Conservation (phyloP, 2,113 vertebrate species). For the Eonycteris spelaea region DNA sequence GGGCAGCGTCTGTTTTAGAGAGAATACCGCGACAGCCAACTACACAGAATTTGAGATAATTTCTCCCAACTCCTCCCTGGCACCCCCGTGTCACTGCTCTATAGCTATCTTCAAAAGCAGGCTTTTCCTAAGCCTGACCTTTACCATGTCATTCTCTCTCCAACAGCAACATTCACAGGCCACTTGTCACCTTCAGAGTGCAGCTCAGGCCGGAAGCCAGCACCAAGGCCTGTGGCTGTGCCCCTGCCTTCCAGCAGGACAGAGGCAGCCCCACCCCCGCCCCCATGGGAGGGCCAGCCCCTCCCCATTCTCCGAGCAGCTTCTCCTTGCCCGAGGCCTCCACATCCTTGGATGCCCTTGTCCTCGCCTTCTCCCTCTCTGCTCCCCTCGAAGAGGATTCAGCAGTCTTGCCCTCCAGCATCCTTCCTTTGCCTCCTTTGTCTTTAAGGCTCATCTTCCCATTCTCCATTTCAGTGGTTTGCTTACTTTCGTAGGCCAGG, state of each 20-base stretch:
- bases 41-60: neutral
- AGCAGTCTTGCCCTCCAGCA: too few relatives aligned
- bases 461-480: too few relatives aligned
- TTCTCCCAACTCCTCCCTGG: neutral
- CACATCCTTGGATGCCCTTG: neutral
- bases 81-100: neutral
- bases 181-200: neutral
- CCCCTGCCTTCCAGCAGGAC: neutral
- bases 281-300: neutral
- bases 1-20: neutral
- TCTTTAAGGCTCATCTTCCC: too few relatives aligned
- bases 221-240: too few relatives aligned
- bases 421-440: neutral
- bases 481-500: neutral
- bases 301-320: neutral
- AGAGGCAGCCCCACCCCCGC: too few relatives aligned
- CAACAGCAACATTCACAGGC: neutral
- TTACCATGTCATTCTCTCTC: neutral
- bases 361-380: neutral
- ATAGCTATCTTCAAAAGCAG: neutral
- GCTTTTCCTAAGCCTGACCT: neutral
- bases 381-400: neutral
- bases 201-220: neutral
- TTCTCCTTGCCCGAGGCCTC: neutral
- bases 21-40: accelerated